phyloP scores from a whole-genome alignment of 2,797 vertebrate genomes.

The Masticophis lateralis region DNA sequence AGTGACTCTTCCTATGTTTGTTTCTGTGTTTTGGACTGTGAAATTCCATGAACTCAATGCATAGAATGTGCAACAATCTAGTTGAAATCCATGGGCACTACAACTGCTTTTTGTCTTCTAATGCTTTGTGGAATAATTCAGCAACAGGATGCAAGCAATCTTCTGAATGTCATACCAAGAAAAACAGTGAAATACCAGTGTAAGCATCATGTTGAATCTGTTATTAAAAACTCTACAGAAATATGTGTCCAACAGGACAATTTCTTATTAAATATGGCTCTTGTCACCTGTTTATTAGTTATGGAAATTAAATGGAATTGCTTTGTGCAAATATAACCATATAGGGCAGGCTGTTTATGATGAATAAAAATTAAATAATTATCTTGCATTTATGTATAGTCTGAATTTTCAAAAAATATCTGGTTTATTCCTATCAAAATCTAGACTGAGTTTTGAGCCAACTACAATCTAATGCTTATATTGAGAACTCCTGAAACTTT shows the following conservation, averaged over 20 bases:
- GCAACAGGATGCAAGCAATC: neutral
- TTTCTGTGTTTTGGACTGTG: neutral
- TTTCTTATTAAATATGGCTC: neutral
- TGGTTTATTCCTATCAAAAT: neutral
- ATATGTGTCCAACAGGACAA: neutral
- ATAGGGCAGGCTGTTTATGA: neutral
- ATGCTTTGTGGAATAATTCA: slow-evolving; percentile 24
- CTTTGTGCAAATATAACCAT: neutral
- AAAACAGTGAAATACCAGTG: slow-evolving; percentile 72
- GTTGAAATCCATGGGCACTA: neutral
- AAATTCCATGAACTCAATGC: neutral
- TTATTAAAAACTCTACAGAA: neutral
- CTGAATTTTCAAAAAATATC: neutral
- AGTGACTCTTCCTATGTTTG: neutral
- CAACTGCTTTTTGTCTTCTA: neutral
- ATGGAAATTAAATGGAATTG: neutral
- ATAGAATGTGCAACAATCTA: neutral
- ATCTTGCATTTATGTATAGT: neutral
- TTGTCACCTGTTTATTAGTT: neutral
- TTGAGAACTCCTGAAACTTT: neutral
- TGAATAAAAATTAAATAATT: neutral
- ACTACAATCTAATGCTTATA: too few relatives aligned
- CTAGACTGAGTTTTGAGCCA: too few relatives aligned
- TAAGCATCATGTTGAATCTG: slow-evolving; percentile 50
- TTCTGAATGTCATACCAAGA: slow-evolving; percentile 63